These are phyloP conservation scores for Nipponia nippon DNA, from an alignment of 2,113 vertebrate genomes.

Conservation along the genomic window DNA sequence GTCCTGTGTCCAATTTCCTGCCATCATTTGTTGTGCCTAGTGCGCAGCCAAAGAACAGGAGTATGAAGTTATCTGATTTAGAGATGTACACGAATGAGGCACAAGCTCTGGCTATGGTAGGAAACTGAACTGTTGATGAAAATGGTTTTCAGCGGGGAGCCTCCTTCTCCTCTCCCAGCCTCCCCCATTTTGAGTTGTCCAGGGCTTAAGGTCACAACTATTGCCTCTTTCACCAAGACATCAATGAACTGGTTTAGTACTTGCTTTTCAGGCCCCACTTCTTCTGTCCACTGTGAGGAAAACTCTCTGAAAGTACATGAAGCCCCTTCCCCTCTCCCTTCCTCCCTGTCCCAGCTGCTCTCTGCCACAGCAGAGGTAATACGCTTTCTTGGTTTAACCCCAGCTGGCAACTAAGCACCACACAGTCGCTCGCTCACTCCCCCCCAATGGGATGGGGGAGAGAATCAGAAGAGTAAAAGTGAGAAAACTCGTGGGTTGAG, in stretches of 20 bases:
- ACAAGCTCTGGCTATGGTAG: background rate
- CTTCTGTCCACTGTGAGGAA: background rate
- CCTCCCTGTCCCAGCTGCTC: background rate
- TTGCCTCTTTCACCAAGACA: background rate
- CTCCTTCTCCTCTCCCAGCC: background rate
- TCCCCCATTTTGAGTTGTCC: background rate
- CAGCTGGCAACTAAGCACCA: too few species aligned
- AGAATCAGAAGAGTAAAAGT: too few species aligned
- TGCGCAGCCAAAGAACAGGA: background rate
- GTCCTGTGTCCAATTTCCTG: constrained; percentile 60
- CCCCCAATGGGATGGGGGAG: too few species aligned
- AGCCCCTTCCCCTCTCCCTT: background rate
- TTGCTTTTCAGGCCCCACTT: background rate
- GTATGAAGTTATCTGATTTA: constrained; percentile 39
- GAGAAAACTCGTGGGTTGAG: too few species aligned
- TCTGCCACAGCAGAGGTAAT: background rate
- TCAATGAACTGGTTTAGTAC: background rate
- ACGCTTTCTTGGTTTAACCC: background rate
- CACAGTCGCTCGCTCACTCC: too few species aligned
- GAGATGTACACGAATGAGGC: background rate
- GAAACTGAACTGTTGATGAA: constrained; percentile 26
- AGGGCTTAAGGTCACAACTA: background rate
- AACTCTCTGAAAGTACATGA: background rate
- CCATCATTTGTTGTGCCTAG: background rate
- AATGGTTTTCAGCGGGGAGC: background rate